Conservation (phyloP, 2,888 invertebrate genomes). For the Troglohyphantes excavatus region DNA sequence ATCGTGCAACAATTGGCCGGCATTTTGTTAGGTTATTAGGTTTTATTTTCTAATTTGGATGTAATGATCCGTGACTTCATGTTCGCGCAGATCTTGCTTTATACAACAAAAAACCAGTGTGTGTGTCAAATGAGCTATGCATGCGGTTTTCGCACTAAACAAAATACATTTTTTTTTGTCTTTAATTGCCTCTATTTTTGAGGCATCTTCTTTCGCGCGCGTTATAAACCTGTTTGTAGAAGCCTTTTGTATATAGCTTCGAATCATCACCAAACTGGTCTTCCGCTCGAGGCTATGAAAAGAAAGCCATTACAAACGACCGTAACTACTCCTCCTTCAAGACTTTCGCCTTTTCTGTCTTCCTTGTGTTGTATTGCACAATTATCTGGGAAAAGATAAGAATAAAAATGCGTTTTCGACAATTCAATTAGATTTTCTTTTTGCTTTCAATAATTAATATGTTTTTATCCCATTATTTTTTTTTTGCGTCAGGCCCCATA, state of each 20-base stretch:
- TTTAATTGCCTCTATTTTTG: slow-evolving; percentile 14
- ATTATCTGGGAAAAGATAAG: too few relatives aligned
- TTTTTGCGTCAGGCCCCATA: too few relatives aligned
- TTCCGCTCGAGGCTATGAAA: slow-evolving; percentile 40
- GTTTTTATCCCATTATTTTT: too few relatives aligned
- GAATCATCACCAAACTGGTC: slow-evolving; percentile 58
- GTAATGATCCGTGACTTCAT: too few relatives aligned
- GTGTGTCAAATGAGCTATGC: neutral
- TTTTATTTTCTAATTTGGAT: too few relatives aligned
- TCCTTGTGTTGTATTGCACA: neutral
- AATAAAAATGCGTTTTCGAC: too few relatives aligned
- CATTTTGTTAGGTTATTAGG: too few relatives aligned
- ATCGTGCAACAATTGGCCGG: too few relatives aligned
- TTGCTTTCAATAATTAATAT: too few relatives aligned
- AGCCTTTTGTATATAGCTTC: slow-evolving; percentile 49
- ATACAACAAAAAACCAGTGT: too few relatives aligned
- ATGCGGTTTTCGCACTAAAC: slow-evolving; percentile 16
- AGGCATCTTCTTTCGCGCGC: slow-evolving; percentile 50
- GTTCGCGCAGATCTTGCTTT: too few relatives aligned
- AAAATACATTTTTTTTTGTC: slow-evolving; percentile 26
- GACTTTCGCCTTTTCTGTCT: slow-evolving; percentile 51
- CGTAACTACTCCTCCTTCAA: slow-evolving; percentile 51
- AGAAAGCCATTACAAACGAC: slow-evolving; percentile 52
- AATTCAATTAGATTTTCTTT: too few relatives aligned
- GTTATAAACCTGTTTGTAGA: slow-evolving; percentile 59